Evolutionary conservation across 2,113 vertebrate genomes (phyloP), one percentile per base, ranked within the genome.

Genomic region (Brachyistius frenatus): DNA sequence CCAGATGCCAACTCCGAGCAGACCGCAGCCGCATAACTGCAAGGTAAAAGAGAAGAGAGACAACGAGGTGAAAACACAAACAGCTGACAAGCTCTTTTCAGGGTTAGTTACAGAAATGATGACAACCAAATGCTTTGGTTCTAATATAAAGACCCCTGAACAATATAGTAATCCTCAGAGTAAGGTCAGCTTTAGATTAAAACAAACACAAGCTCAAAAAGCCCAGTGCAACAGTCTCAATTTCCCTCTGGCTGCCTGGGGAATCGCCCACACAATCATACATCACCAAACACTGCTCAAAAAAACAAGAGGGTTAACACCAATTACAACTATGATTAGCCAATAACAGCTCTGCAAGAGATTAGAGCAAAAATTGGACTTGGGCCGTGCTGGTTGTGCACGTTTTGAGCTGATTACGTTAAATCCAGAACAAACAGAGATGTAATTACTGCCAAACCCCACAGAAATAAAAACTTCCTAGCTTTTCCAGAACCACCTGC

Each of bases 1-100:
- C 98, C 98, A 99, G 93, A 99, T 99, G 90, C 98, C 98, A 88
- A 99, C 97, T 9, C 98, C 98, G 46, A 99, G 95, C 84, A 99
- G 94, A 50, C 98, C 98, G 14, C 98, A 99, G 94, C 98, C 98
- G 67, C 98, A 99, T 77, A 99, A 94, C 98, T 99, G 93, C 56
- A 93, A 91, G 62, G 36, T 0, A 80, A 80, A 58, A 93, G 69
- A 93, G 36, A 62, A 94, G 15, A 89, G 72, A 88, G 61, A 30
- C 31, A 39, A 78, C 64, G 91, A 36, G 67, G 82, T 89, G 71
- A 89, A 84, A 79, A 64, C 66, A 64, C n/a, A 53, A 68, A 62
- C 23, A 53, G 52, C 50, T 58, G 14, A 65, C 33, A 47, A n/a
- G 30, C 53, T 39, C 1, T 54, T 54, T 55, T 52, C 63, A 75